Conservation (phyloP, 53 echinoderm and acorn worm species). For the Actinopyga echinites region DNA sequence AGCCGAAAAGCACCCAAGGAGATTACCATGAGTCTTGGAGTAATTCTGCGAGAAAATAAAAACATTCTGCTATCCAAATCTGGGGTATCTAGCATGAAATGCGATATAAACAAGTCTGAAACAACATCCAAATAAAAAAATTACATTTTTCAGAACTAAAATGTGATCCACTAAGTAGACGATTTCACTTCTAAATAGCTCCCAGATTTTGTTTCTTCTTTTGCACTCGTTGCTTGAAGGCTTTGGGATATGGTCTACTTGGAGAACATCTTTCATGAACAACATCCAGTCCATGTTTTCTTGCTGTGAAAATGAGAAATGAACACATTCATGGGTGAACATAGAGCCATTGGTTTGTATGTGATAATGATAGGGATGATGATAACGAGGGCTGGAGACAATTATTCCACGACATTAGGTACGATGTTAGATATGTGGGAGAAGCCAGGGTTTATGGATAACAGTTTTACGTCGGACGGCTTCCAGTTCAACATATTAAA, state of each 20-base stretch:
- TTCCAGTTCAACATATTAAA: too few relatives aligned
- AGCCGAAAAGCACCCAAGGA: slow-evolving; percentile 95
- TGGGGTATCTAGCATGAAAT: too few relatives aligned
- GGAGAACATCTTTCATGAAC: slow-evolving; percentile 34
- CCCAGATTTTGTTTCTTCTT: slow-evolving; percentile 94
- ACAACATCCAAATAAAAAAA: background rate
- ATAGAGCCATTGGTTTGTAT: too few relatives aligned
- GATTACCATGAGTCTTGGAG: slow-evolving; percentile 10
- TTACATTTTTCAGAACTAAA: slow-evolving; percentile 88
- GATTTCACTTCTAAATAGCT: slow-evolving; percentile 89
- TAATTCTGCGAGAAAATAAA: background rate
- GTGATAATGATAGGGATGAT: too few relatives aligned
- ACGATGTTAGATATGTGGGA: too few relatives aligned
- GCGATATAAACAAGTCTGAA: too few relatives aligned
- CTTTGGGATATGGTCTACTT: background rate
- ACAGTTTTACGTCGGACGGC: too few relatives aligned
- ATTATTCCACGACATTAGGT: too few relatives aligned
- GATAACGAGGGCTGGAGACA: too few relatives aligned
- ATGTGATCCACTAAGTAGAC: slow-evolving; percentile 90
- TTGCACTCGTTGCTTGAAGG: slow-evolving; percentile 60
- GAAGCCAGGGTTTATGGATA: too few relatives aligned
- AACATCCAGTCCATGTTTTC: slow-evolving; percentile 10
- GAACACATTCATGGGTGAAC: too few relatives aligned
- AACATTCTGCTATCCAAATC: too few relatives aligned
- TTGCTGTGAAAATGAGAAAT: background rate